These are phyloP conservation scores for Melanophora roralis DNA, from an alignment of 2,888 invertebrate species.

Conservation along the genomic window DNA sequence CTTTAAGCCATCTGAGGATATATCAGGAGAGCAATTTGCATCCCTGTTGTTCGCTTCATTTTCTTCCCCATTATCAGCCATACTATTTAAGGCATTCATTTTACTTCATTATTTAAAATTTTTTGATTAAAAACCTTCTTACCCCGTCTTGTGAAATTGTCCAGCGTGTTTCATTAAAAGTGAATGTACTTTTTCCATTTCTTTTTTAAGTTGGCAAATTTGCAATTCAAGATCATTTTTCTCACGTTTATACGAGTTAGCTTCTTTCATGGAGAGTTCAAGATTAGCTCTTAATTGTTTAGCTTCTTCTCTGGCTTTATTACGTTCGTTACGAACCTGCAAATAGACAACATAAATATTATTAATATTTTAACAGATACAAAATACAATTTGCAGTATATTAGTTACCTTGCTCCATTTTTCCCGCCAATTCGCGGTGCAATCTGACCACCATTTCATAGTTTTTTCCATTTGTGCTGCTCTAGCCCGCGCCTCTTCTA, in stretches of 20 bases:
- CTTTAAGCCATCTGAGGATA: constrained; percentile 77
- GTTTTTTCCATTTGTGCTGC: constrained; percentile 99
- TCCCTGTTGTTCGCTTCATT: constrained; percentile 76
- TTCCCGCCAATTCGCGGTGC: constrained; percentile 96
- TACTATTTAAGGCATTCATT: constrained; percentile 62
- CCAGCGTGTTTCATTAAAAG: constrained; percentile 83
- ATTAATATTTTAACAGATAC: no score
- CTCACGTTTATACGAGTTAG: constrained; percentile 85
- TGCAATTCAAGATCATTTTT: constrained; percentile 87
- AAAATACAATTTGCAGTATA: neutral
- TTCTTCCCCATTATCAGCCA: constrained; percentile 73
- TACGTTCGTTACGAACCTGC: constrained; percentile 91
- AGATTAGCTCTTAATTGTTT: constrained; percentile 89
- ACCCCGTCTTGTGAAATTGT: constrained; percentile 80
- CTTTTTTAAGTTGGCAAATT: constrained; percentile 86
- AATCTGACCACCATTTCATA: constrained; percentile 99
- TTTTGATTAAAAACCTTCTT: no score
- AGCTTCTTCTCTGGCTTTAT: constrained; percentile 93
- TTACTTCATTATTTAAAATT: no score
- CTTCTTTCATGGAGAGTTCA: constrained; percentile 87
- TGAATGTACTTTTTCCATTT: constrained; percentile 87
- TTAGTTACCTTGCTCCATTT: constrained; percentile 91
- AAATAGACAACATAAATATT: no score
- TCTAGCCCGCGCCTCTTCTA: constrained; percentile 95
- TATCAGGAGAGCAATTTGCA: constrained; percentile 76